Conservation (phyloP, 2,888 invertebrate species). For the Mythimna albipuncta region DNA sequence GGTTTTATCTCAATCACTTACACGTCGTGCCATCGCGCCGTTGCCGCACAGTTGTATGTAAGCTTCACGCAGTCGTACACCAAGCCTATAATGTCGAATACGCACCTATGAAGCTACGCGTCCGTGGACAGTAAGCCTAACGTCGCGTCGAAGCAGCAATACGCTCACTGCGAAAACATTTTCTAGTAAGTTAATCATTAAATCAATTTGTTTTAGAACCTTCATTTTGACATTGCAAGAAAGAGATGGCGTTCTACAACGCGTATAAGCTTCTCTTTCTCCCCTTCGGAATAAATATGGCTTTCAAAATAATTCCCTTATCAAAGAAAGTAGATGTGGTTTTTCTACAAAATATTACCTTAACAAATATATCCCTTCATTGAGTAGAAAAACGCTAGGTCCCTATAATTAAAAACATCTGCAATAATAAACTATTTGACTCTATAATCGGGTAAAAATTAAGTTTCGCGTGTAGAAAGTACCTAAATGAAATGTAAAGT, state of each 20-base stretch:
- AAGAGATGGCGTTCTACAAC: neutral
- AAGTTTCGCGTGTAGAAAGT: slow-evolving; percentile 34
- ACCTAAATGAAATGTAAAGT: slow-evolving; percentile 44
- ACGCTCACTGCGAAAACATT: neutral
- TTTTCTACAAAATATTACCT: slow-evolving; percentile 7
- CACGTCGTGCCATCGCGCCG: neutral
- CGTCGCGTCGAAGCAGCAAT: no score
- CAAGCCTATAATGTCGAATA: no score
- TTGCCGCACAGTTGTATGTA: neutral
- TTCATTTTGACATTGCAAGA: neutral
- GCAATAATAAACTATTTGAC: slow-evolving; percentile 15
- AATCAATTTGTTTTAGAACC: neutral
- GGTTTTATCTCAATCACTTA: no score
- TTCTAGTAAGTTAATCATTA: slow-evolving; percentile 7
- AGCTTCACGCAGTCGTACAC: no score
- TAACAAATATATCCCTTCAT: neutral
- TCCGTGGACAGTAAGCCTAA: neutral
- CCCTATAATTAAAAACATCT: slow-evolving; percentile 3
- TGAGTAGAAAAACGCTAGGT: slow-evolving; percentile 35
- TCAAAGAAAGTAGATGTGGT: neutral
- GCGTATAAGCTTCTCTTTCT: slow-evolving; percentile 4
- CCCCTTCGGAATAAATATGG: neutral
- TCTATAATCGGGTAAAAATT: slow-evolving; percentile 40
- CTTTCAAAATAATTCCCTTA: neutral
- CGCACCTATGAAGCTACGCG: no score